phyloP scores from a whole-genome alignment of 2,797 vertebrate species.

The Pangasius mekongensis region DNA sequence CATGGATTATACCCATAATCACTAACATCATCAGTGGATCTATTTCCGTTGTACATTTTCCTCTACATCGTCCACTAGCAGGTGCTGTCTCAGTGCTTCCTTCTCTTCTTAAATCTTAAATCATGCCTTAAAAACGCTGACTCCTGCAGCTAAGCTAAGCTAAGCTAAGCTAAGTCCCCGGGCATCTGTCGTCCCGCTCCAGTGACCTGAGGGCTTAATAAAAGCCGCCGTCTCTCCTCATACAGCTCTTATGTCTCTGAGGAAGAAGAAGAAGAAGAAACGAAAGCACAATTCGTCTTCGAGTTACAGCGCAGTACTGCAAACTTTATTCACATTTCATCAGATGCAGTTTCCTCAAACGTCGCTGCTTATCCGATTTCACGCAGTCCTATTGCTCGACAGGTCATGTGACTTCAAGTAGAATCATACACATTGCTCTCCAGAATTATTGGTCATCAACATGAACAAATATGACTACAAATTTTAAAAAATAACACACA shows the following conservation, averaged over 20 bases:
- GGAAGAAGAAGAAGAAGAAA: not conserved
- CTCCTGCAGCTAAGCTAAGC: conserved; percentile 17
- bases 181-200: not conserved
- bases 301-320: not conserved
- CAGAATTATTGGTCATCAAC: not conserved
- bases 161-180: conserved; percentile 7
- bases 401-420: not conserved
- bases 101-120: not conserved
- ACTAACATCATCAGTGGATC: not conserved
- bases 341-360: conserved; percentile 16
- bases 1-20: not conserved
- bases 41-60: not conserved
- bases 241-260: not conserved
- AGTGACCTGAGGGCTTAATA: conserved; percentile 36
- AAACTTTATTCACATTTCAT: conserved; percentile 47
- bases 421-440: too few relatives aligned
- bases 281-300: not conserved
- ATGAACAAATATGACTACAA: not conserved
- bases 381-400: not conserved
- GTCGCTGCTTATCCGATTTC: conserved; percentile 33
- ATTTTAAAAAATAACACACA: not conserved
- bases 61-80: conserved; percentile 42
- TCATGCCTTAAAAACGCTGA: conserved; percentile 39
- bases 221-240: conserved; percentile 3
- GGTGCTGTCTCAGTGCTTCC: conserved; percentile 31